Evolutionary conservation across 1,140 invertebrate genomes (phyloP).

Genomic region (Eurytemora carolleeae): DNA sequence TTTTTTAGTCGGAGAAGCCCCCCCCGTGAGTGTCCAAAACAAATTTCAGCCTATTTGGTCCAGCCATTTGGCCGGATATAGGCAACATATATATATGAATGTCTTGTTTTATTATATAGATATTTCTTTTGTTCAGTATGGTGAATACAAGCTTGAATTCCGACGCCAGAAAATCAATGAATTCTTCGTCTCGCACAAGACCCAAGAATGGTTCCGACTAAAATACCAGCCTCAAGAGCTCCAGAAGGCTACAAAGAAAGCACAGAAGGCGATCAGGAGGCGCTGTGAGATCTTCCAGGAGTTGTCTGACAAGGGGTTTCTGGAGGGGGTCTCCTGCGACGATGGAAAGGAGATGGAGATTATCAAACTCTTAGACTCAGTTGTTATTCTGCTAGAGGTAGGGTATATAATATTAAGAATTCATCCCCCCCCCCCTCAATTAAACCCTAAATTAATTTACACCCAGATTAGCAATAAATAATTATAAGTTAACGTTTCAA

Average conservation of each 20-base stretch:
- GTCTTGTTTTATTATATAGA: not conserved
- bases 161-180: constrained; percentile 84
- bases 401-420: not conserved
- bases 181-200: constrained; percentile 94
- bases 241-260: not conserved
- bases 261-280: not conserved
- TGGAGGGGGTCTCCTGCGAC: constrained; percentile 61
- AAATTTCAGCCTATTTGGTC: no score
- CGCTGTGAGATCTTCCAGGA: constrained; percentile 56
- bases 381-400: constrained; percentile 81
- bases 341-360: constrained; percentile 61
- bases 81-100: not conserved
- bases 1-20: no score
- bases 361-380: constrained; percentile 71
- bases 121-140: constrained; percentile 46
- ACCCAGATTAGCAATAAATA: no score
- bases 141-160: constrained; percentile 93
- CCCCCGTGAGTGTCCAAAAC: no score
- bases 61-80: no score
- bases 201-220: constrained; percentile 26
- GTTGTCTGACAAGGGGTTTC: constrained; percentile 44
- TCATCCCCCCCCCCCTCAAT: no score
- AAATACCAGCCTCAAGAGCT: not conserved
- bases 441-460: no score
- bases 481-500: no score